Evolutionary conservation across 1,140 invertebrate species (phyloP), one percentile per base, ranked within the genome.

Genomic region (Neuroterus valhalla): DNA sequence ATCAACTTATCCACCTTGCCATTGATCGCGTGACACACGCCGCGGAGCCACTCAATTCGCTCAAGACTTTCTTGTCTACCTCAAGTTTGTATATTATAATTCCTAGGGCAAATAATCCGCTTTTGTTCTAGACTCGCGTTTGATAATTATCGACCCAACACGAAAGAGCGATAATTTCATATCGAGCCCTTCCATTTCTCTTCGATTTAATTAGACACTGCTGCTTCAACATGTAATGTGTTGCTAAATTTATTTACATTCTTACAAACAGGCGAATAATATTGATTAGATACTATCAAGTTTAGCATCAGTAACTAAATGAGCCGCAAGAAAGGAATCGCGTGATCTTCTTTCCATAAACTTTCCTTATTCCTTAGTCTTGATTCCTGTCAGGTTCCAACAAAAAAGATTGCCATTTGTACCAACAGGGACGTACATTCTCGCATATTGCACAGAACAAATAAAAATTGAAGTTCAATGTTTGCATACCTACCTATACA

Each of bases 1-100:
- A 62, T 62, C 55, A 62, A 62, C 55, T 62, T 62, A 62, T 38
- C 55, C 55, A 62, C 31, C 55, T 62, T 62, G 55, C 55, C 26
- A 62, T 62, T 62, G 55, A 62, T 62, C 55, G 55, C 55, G 55
- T 62, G 55, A 62, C 23, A 62, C 55, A 62, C 26, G 55, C 8
- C 5, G 31, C 31, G 31, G 10, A 62, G 55, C 55, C 55, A 38
- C 55, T 62, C 31, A 62, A 62, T 62, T 62, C 23, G 3, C 23
- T 62, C 55, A 62, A 23, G n/a, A 31, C 14, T 62, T 62, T 62
- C 6, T 62, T 62, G 21, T 15, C 26, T 38, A 62, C 26, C 21
- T 15, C 55, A 62, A 62, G 26, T 62, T 62, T 62, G 31, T 62
- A 62, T 62, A 62, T 62, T 38, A 26, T 62, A 31, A 62, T 62